Percentiles rank a stretch among this genome's conserved stretches.
These are phyloP conservation scores for Brachypalpus laphriformis DNA, from an alignment of 2,888 invertebrate species.

Conservation along the genomic window DNA sequence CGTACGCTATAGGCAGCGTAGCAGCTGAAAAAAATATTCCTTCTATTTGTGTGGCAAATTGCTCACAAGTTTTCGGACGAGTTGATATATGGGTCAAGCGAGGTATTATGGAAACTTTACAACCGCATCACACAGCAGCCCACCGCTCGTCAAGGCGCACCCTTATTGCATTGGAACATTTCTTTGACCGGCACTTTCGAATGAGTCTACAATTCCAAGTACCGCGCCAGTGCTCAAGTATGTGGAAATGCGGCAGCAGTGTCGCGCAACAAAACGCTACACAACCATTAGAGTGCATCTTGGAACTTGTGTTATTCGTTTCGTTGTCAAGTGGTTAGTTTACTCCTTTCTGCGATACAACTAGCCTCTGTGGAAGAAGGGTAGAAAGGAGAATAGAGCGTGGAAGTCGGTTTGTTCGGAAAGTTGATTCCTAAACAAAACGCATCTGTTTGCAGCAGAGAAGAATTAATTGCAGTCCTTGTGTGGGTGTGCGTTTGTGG, in stretches of 20 bases:
- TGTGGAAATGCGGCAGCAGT: constrained; percentile 12
- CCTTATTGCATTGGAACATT: constrained; percentile 54
- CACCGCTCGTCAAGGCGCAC: constrained; percentile 38
- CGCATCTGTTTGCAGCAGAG: constrained; percentile 18
- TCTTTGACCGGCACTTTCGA: constrained; percentile 55
- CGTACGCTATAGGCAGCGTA: neutral
- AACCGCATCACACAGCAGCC: constrained; percentile 15
- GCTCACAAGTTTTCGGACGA: constrained; percentile 64
- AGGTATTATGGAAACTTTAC: constrained; percentile 56
- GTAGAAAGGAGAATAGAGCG: neutral
- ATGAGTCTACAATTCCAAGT: constrained; percentile 16
- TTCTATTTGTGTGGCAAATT: constrained; percentile 46
- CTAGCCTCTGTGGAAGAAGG: neutral
- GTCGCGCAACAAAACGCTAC: constrained; percentile 7
- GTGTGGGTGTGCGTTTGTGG: neutral
- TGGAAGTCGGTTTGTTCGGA: constrained; percentile 21
- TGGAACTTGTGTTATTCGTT: constrained; percentile 22
- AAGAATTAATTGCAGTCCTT: constrained; percentile 13
- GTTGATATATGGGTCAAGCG: constrained; percentile 60
- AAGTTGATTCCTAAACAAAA: constrained; percentile 50
- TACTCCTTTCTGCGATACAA: constrained; percentile 24
- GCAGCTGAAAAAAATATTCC: constrained; percentile 42
- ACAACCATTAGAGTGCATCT: constrained; percentile 11
- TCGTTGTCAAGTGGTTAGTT: constrained; percentile 52
- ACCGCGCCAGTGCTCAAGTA: neutral